phyloP scores from a whole-genome alignment of 2,113 vertebrate genomes.

The Montifringilla adamsi region DNA sequence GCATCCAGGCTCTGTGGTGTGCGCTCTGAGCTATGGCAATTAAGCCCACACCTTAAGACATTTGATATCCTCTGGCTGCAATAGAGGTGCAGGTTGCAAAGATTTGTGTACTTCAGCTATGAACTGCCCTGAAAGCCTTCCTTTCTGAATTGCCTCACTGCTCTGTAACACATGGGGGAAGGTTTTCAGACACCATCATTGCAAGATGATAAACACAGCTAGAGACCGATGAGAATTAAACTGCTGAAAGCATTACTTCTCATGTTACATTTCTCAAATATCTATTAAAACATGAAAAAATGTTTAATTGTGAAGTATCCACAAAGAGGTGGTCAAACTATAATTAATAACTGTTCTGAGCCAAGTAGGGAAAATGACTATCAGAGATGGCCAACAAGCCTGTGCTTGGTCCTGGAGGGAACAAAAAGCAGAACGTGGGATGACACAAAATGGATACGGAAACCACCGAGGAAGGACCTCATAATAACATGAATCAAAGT shows the following conservation, averaged over 20 bases:
- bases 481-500: neutral
- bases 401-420: neutral
- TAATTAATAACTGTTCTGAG: neutral
- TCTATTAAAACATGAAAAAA: neutral
- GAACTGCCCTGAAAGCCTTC: neutral
- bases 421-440: rapidly evolving
- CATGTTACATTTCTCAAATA: neutral
- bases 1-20: rapidly evolving
- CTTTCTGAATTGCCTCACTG: neutral
- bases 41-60: neutral
- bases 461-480: neutral
- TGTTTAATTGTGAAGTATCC: neutral
- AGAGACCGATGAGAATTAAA: neutral
- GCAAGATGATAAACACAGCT: neutral
- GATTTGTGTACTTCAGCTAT: neutral
- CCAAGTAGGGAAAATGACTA: neutral
- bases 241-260: neutral
- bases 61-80: neutral
- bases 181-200: neutral
- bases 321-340: neutral
- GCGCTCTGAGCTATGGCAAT: neutral
- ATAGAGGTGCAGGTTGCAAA: neutral
- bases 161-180: neutral
- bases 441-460: neutral
- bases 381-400: neutral